A percentile compares a stretch with the other conserved stretches of the same genome.
These are phyloP conservation scores for Mizuhopecten yessoensis DNA, from an alignment of 1,140 invertebrate genomes.

Conservation along the genomic window DNA sequence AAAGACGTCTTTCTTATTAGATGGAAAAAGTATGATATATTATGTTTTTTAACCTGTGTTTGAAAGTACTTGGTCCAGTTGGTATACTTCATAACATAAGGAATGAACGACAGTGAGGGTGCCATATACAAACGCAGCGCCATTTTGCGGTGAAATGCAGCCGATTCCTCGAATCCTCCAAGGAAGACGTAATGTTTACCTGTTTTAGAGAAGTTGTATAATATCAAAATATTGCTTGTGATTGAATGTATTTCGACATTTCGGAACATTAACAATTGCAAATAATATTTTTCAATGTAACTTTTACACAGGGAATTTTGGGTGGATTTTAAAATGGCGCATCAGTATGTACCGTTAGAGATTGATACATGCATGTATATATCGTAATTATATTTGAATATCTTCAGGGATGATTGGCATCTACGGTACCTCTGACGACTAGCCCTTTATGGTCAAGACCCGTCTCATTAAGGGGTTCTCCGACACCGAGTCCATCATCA, in stretches of 20 bases:
- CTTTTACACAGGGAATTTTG: too few relatives aligned
- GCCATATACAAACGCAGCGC: constrained; percentile 82
- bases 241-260: too few relatives aligned
- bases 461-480: constrained; percentile 94
- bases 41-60: constrained; percentile 52
- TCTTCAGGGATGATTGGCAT: too few relatives aligned
- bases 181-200: constrained; percentile 79
- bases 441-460: constrained; percentile 88
- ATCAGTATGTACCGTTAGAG: too few relatives aligned
- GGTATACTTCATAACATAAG: constrained; percentile 52
- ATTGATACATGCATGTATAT: too few relatives aligned
- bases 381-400: too few relatives aligned
- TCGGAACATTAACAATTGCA: too few relatives aligned
- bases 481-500: constrained; percentile 96
- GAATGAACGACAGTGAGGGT: constrained; percentile 81
- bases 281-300: too few relatives aligned
- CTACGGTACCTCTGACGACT: constrained; percentile 90
- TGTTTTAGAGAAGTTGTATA: constrained; percentile 50
- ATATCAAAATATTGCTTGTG: not conserved
- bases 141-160: constrained; percentile 80
- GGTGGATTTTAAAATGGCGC: too few relatives aligned
- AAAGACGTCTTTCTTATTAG: too few relatives aligned
- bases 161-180: constrained; percentile 79
- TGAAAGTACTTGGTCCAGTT: constrained; percentile 62
- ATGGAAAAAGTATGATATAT: too few relatives aligned